Evolutionary conservation across 1,140 invertebrate species (phyloP).

Genomic region (Drepana arcuata): DNA sequence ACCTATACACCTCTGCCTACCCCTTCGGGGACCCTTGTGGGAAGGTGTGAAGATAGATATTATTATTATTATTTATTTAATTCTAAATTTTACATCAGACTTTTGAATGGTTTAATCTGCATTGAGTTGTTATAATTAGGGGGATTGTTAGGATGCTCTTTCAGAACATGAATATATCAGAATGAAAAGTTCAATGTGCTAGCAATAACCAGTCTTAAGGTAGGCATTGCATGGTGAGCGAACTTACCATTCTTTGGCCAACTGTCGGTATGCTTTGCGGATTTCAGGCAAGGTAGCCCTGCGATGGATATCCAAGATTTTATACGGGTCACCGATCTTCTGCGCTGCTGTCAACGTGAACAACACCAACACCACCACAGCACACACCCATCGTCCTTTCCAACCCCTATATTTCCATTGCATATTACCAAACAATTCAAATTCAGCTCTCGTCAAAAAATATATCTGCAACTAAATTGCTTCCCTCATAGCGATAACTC

Average conservation of each 20-base stretch:
- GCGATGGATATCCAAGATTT: slow-evolving; percentile 84
- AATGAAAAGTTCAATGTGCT: too few relatives aligned
- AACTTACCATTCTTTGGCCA: slow-evolving; percentile 91
- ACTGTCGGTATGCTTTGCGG: slow-evolving; percentile 89
- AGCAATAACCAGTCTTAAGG: too few relatives aligned
- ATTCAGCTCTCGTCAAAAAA: slow-evolving; percentile 21
- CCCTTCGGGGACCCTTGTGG: too few relatives aligned
- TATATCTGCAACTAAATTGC: not conserved
- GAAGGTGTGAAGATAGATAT: too few relatives aligned
- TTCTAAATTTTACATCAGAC: too few relatives aligned
- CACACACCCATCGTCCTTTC: slow-evolving; percentile 47
- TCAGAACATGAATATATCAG: too few relatives aligned
- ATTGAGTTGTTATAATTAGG: too few relatives aligned
- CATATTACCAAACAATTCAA: slow-evolving; percentile 44
- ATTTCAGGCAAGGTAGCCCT: slow-evolving; percentile 86
- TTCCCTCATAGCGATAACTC: not conserved
- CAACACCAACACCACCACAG: slow-evolving; percentile 32
- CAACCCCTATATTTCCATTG: slow-evolving; percentile 52
- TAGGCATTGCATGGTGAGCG: too few relatives aligned
- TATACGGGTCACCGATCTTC: slow-evolving; percentile 85
- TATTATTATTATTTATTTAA: too few relatives aligned
- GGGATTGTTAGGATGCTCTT: too few relatives aligned
- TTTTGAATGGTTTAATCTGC: too few relatives aligned
- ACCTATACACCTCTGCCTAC: too few relatives aligned
- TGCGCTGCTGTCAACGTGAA: slow-evolving; percentile 48